Base-by-base conservation (phyloP, 2,888 invertebrate species). In the Cecidostiba fungosa region DNA sequence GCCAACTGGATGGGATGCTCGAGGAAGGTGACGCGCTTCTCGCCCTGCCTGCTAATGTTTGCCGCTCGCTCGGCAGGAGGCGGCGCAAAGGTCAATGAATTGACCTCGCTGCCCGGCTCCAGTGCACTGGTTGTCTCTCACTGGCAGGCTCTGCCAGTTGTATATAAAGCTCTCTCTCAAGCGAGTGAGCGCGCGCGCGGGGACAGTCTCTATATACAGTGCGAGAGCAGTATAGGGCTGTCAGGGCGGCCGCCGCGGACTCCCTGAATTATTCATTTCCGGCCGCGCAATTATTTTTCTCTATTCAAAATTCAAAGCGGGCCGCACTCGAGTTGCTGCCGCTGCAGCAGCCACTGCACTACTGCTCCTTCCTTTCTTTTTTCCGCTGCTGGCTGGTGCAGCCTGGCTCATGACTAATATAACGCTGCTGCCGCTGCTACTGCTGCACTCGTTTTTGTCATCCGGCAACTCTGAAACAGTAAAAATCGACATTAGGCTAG, bases 281-380 rank as follows among this genome's bases (percentile, higher is more conserved):
- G 39, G 76, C 19, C 86, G 87, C 86, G 85, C 85, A 85, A 87
- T 88, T 88, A 86, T 87, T 88, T 89, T 88, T 88, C 88, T 89
- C 87, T 85, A 59, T 59, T 59, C 54, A 59, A 59, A 59, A 59
- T 59, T 59, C n/a, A 59, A 59, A 88, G 85, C 70, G 26, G 14
- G 47, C 29, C 76, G 16, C 50, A 19, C 54, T 19, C 54, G 54
- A 8, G 39, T 69, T n/a, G 43, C 73, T 36, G 62, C 32, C 3
- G 62, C 69, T 59, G 59, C 78, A 8, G 59, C 19, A 16, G n/a
- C 77, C 62, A 39, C 39, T 62, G 54, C 23, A 16, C 32, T 29
- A 5, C 32, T 32, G 69, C 32, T 26, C 14, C 77, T 43, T 12
- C 5, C 69, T 32, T 29, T 14, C 79, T 43, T 23, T 43, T 72